Conservation (phyloP, 1,140 invertebrate genomes). For the Dysdera silvatica region DNA sequence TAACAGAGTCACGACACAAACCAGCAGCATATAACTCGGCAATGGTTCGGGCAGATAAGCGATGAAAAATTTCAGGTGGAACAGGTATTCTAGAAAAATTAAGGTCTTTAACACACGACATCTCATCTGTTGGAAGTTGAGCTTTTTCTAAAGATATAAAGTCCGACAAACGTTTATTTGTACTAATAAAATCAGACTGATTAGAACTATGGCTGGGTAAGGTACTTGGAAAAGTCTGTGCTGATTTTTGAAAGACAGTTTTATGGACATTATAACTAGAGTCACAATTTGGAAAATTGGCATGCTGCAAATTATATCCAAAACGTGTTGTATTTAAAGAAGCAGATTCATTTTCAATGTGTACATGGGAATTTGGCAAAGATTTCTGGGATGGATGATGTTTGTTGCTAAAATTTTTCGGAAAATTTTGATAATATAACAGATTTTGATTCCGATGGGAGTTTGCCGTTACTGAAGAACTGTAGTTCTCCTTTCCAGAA, state of each 20-base stretch:
- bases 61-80: conserved; percentile 21
- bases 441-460: conserved; percentile 7
- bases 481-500: conserved; percentile 1
- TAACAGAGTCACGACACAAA: conserved; percentile 21
- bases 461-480: not conserved
- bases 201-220: conserved; percentile 3
- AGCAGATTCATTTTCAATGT: conserved; percentile 7
- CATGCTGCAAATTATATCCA: not conserved
- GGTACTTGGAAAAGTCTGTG: not conserved
- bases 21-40: conserved; percentile 12
- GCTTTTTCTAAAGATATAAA: conserved; percentile 19
- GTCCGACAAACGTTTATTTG: not conserved
- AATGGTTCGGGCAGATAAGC: conserved; percentile 19
- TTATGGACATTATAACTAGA: conserved; percentile 13
- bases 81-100: conserved; percentile 14
- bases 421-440: conserved; percentile 28
- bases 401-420: conserved; percentile 17
- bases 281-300: not conserved
- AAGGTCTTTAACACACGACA: conserved; percentile 1
- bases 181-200: conserved; percentile 1
- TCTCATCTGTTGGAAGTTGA: not conserved
- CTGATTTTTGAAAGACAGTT: conserved; percentile 1
- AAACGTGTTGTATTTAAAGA: conserved; percentile 1
- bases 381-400: conserved; percentile 16
- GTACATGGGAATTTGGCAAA: not conserved